phyloP scores from a whole-genome alignment of 1,140 invertebrate species.

The Heliothis virescens region DNA sequence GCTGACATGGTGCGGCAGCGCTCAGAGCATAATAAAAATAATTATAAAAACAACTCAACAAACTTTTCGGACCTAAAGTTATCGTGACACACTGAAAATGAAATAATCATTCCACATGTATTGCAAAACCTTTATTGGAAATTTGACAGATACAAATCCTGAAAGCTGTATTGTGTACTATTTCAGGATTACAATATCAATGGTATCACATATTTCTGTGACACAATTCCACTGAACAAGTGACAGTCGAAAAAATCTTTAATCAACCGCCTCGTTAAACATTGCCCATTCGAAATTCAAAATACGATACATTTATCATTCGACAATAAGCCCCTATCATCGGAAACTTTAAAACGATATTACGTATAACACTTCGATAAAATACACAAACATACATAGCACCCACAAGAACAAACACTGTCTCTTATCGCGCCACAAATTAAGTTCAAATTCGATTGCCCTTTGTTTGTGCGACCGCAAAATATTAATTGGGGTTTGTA shows the following conservation, averaged over 20 bases:
- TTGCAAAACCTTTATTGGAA: too few relatives aligned
- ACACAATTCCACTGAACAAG: neutral
- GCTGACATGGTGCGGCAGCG: too few relatives aligned
- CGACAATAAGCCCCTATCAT: constrained; percentile 24
- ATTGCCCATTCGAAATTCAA: neutral
- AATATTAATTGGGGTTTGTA: constrained; percentile 37
- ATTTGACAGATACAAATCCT: too few relatives aligned
- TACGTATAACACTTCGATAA: constrained; percentile 25
- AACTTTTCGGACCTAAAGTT: too few relatives aligned
- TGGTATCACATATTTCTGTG: neutral
- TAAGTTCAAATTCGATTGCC: constrained; percentile 7
- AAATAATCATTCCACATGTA: too few relatives aligned
- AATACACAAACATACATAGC: neutral
- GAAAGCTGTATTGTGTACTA: neutral
- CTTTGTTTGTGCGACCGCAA: constrained; percentile 12
- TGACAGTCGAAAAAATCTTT: constrained; percentile 22
- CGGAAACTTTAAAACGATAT: constrained; percentile 38
- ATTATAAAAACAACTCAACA: too few relatives aligned
- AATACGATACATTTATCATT: constrained; percentile 14
- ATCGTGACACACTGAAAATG: too few relatives aligned
- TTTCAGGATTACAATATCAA: constrained; percentile 21
- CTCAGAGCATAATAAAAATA: too few relatives aligned
- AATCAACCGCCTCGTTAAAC: constrained; percentile 16
- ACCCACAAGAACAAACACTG: neutral
- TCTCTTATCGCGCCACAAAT: neutral